Percentiles rank a stretch among this genome's conserved stretches.
phyloP scores from a whole-genome alignment of 2,113 vertebrate genomes.

The Motacilla tschutschensis region DNA sequence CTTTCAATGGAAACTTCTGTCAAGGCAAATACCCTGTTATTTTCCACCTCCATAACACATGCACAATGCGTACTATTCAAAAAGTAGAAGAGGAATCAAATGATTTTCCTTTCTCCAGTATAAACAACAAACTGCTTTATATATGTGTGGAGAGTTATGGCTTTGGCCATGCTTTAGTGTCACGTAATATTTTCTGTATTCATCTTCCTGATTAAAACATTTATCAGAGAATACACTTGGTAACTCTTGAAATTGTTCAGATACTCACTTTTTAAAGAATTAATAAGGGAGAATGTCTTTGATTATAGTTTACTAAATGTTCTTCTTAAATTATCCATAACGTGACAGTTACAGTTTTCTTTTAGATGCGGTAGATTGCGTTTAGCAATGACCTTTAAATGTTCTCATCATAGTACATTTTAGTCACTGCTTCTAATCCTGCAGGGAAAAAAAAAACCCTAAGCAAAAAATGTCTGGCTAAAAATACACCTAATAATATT shows the following conservation, averaged over 20 bases:
- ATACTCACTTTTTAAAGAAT: background rate
- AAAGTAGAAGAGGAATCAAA: background rate
- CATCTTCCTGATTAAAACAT: background rate
- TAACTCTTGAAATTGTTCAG: background rate
- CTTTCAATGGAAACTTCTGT: background rate
- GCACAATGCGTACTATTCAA: background rate
- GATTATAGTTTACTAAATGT: background rate
- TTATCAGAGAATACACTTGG: background rate
- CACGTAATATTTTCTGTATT: background rate
- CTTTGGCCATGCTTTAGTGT: background rate
- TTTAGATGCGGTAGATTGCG: background rate
- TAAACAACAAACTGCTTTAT: background rate
- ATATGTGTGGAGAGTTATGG: accelerated
- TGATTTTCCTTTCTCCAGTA: background rate
- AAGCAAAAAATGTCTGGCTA: conserved; percentile 4
- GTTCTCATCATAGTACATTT: background rate
- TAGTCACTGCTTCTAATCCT: conserved; percentile 1
- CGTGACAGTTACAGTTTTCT: background rate
- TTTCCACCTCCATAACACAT: background rate
- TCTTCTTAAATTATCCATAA: background rate
- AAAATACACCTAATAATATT: conserved; percentile 22
- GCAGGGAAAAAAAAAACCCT: background rate
- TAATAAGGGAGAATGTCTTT: background rate
- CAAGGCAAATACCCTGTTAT: background rate
- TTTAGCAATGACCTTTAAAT: conserved; percentile 42